A percentile compares a stretch with the other conserved stretches of the same genome.
Evolutionary conservation across 2,888 invertebrate species (phyloP).

Genomic region (Dascillus cervinus): DNA sequence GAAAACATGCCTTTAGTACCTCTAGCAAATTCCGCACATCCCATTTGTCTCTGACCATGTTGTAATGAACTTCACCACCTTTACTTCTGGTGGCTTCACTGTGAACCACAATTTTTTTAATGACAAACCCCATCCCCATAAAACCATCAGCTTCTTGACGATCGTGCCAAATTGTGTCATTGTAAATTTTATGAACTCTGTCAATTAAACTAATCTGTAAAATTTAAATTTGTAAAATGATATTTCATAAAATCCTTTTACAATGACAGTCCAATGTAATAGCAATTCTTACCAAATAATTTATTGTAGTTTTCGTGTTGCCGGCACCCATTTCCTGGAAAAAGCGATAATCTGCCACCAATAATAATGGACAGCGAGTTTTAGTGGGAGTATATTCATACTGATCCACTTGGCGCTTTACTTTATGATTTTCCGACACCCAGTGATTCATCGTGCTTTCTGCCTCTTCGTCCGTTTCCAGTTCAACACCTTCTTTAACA

Average conservation of each 20-base stretch:
- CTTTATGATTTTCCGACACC: slow-evolving; percentile 36
- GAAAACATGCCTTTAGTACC: no score
- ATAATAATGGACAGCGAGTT: slow-evolving; percentile 80
- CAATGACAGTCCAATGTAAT: no score
- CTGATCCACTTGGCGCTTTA: slow-evolving; percentile 74
- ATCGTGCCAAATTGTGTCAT: slow-evolving; percentile 90
- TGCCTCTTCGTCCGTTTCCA: slow-evolving; percentile 27
- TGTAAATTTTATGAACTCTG: slow-evolving; percentile 90
- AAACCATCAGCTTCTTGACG: slow-evolving; percentile 79
- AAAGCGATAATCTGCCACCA: slow-evolving; percentile 93
- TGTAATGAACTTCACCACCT: slow-evolving; percentile 87
- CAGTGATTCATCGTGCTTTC: slow-evolving; percentile 27
- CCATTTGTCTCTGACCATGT: slow-evolving; percentile 90
- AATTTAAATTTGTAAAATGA: no score
- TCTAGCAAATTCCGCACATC: slow-evolving; percentile 85
- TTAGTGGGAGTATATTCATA: slow-evolving; percentile 87
- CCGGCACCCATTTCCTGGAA: slow-evolving; percentile 93
- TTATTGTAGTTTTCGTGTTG: slow-evolving; percentile 89
- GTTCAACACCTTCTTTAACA: slow-evolving; percentile 70
- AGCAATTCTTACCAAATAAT: slow-evolving; percentile 85
- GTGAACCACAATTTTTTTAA: slow-evolving; percentile 89
- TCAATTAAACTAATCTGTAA: slow-evolving; percentile 88
- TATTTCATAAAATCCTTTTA: no score
- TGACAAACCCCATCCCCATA: slow-evolving; percentile 92
- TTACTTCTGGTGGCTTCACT: slow-evolving; percentile 81